Conservation (phyloP, 2,888 invertebrate species). For the Diloba caeruleocephala region DNA sequence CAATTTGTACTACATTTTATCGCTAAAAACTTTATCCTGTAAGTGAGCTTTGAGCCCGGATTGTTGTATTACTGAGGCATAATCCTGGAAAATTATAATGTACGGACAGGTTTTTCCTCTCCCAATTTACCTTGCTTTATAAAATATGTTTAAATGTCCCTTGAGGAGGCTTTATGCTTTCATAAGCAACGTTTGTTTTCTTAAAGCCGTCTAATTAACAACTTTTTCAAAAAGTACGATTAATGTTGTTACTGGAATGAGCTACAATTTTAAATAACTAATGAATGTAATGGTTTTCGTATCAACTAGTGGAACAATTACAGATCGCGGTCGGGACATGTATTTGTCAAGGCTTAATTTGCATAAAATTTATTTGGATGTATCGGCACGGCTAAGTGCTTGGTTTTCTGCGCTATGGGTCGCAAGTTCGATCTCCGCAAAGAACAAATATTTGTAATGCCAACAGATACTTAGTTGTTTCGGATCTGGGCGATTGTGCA, state of each 20-base stretch:
- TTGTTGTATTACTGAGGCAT: constrained; percentile 63
- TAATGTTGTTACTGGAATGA: constrained; percentile 14
- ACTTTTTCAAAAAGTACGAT: constrained; percentile 9
- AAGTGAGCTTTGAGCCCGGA: constrained; percentile 60
- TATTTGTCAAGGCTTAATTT: constrained; percentile 19
- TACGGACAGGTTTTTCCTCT: constrained; percentile 51
- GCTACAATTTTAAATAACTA: constrained; percentile 1
- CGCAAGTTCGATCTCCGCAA: no score
- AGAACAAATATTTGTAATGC: no score
- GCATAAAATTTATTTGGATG: constrained; percentile 11
- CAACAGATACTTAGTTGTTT: no score
- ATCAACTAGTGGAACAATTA: neutral
- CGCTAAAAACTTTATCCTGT: constrained; percentile 70
- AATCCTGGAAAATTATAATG: constrained; percentile 57
- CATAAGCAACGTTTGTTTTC: constrained; percentile 33
- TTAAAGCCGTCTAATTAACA: constrained; percentile 33
- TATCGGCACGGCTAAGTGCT: neutral
- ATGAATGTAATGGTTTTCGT: neutral
- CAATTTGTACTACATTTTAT: constrained; percentile 77
- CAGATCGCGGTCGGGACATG: neutral
- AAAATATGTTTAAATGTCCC: constrained; percentile 37
- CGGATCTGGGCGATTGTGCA: no score
- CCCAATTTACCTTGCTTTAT: constrained; percentile 35
- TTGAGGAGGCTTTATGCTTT: constrained; percentile 16
- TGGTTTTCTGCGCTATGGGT: no score